These are phyloP conservation scores for Myotis daubentonii DNA, from an alignment of 2,797 vertebrate genomes.

Conservation along the genomic window DNA sequence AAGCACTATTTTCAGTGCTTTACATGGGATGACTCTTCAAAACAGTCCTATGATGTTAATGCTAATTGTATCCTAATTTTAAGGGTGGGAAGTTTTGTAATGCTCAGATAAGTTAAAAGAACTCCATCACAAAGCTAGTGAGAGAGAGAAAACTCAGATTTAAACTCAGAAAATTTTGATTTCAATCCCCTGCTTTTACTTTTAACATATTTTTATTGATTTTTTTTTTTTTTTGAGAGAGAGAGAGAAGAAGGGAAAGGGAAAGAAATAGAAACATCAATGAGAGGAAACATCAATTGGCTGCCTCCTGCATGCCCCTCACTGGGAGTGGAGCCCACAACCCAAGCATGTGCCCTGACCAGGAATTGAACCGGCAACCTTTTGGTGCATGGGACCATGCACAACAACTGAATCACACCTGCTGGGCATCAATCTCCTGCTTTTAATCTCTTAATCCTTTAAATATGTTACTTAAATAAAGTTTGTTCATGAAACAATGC, in stretches of 20 bases:
- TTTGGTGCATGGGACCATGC: too few relatives aligned
- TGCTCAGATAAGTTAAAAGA: not conserved
- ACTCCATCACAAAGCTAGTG: not conserved
- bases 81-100: not conserved
- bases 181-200: not conserved
- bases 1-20: not conserved
- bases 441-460: not conserved
- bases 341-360: too few relatives aligned
- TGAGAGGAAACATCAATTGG: too few relatives aligned
- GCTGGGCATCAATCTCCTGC: not conserved
- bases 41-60: not conserved
- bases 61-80: not conserved
- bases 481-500: not conserved
- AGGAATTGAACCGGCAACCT: too few relatives aligned
- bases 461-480: not conserved
- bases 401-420: too few relatives aligned
- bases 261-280: too few relatives aligned
- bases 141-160: not conserved
- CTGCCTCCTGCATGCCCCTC: too few relatives aligned
- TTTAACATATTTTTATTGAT: too few relatives aligned
- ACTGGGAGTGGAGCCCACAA: too few relatives aligned
- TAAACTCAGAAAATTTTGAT: not conserved
- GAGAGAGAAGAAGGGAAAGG: too few relatives aligned
- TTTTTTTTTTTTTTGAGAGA: too few relatives aligned
- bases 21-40: not conserved